A percentile compares a stretch with the other conserved stretches of the same genome.
phyloP scores from a whole-genome alignment of 2,888 invertebrate genomes.

The Pollenia amentaria region DNA sequence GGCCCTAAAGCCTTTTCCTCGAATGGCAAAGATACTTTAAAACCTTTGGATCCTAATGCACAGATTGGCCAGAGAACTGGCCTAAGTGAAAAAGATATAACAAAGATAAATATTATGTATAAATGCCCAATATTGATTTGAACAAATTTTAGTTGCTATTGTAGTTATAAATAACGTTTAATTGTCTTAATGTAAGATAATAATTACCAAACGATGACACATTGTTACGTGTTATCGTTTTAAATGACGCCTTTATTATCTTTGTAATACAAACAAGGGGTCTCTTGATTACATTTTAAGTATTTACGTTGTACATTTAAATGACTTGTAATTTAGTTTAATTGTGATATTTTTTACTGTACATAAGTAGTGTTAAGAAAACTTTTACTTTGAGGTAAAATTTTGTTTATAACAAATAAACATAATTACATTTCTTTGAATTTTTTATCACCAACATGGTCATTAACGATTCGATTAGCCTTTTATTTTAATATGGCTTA shows the following conservation, averaged over 20 bases:
- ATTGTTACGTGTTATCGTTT: neutral
- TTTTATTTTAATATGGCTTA: neutral
- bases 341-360: conserved; percentile 16
- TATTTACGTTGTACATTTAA: neutral
- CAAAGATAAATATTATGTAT: conserved; percentile 83
- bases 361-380: neutral
- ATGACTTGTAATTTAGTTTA: neutral
- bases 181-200: neutral
- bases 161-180: neutral
- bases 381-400: neutral
- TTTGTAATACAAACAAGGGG: neutral
- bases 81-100: conserved; percentile 80
- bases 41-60: conserved; percentile 83
- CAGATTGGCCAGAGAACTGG: conserved; percentile 81
- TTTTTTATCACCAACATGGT: no score
- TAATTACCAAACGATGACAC: conserved; percentile 7
- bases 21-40: conserved; percentile 89
- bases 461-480: neutral
- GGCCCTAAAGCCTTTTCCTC: conserved; percentile 89
- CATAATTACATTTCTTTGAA: no score
- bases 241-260: conserved; percentile 31
- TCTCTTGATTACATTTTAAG: neutral
- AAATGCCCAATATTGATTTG: conserved; percentile 79
- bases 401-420: no score
- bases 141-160: neutral